Evolutionary conservation across 1,140 invertebrate genomes (phyloP).

Genomic region (Pseudomyrmex flavicornis): DNA sequence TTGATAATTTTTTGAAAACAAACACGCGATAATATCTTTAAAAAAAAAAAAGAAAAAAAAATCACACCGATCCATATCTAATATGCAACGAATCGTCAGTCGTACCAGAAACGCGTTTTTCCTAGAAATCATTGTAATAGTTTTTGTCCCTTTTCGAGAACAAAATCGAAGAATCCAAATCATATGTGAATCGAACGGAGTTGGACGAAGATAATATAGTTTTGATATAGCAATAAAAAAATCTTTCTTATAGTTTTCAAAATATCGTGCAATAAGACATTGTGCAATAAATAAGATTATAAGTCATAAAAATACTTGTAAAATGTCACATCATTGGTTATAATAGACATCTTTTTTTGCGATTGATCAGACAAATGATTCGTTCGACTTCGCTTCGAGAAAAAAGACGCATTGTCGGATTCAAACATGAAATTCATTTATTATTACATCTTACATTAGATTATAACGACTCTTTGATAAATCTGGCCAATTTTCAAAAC

Average conservation of each 20-base stretch:
- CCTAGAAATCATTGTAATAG: background rate
- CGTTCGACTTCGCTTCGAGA: background rate
- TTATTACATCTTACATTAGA: conserved; percentile 35
- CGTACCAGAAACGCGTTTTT: conserved; percentile 7
- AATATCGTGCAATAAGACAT: conserved; percentile 30
- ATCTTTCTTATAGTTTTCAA: background rate
- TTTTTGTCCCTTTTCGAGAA: background rate
- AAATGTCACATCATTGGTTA: background rate
- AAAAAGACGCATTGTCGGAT: conserved; percentile 13
- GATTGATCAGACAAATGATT: conserved; percentile 3
- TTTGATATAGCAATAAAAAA: conserved; percentile 29
- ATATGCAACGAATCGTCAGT: conserved; percentile 43
- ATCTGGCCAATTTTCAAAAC: conserved; percentile 35
- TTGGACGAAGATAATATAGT: conserved; percentile 12
- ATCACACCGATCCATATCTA: conserved; percentile 34
- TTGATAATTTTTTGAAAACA: background rate
- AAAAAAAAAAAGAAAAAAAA: conserved; percentile 6
- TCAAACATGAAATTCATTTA: conserved; percentile 22
- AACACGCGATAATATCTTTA: conserved; percentile 26
- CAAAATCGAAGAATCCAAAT: background rate
- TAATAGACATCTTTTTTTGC: background rate
- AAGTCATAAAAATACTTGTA: background rate
- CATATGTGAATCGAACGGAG: conserved; percentile 6
- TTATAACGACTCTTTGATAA: conserved; percentile 32
- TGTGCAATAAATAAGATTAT: too few species aligned